Conservation (phyloP, 2,797 vertebrate genomes). For the Sebastes aleutianus region DNA sequence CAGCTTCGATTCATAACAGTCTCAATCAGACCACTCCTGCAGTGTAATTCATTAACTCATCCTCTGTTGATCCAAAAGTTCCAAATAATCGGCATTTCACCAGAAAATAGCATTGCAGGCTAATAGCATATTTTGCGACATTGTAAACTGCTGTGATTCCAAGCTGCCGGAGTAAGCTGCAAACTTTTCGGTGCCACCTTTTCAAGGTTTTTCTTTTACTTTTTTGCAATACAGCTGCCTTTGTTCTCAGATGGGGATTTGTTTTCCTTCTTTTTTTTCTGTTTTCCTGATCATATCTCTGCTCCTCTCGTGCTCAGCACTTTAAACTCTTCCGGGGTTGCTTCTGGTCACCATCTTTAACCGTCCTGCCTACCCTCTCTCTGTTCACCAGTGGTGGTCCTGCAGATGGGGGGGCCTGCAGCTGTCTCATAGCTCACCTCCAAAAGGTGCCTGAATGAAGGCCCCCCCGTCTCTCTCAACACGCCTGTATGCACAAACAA, state of each 20-base stretch:
- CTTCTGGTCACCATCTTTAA: constrained; percentile 2
- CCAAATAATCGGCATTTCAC: not conserved
- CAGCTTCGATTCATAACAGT: not conserved
- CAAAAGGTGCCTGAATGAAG: constrained; percentile 48
- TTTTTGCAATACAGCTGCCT: not conserved
- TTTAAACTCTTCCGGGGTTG: constrained; percentile 6
- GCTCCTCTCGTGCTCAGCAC: not conserved
- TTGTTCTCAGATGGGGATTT: not conserved
- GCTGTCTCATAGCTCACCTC: constrained; percentile 59
- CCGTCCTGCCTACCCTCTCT: not conserved
- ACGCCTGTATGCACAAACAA: constrained; percentile 41
- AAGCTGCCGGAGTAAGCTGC: not conserved
- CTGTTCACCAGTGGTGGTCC: constrained; percentile 30
- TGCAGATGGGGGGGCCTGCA: constrained; percentile 44
- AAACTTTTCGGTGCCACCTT: not conserved
- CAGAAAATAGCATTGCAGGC: not conserved
- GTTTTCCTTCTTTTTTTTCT: not conserved
- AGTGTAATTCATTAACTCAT: not conserved
- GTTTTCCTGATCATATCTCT: constrained; percentile 30
- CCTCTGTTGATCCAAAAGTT: not conserved
- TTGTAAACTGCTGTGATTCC: not conserved
- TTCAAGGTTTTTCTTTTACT: not conserved
- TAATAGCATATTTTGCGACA: not conserved
- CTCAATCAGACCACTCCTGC: not conserved
- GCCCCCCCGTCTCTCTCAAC: constrained; percentile 32